Conservation (phyloP, 2,888 invertebrate genomes). For the Lamproptera curius region DNA sequence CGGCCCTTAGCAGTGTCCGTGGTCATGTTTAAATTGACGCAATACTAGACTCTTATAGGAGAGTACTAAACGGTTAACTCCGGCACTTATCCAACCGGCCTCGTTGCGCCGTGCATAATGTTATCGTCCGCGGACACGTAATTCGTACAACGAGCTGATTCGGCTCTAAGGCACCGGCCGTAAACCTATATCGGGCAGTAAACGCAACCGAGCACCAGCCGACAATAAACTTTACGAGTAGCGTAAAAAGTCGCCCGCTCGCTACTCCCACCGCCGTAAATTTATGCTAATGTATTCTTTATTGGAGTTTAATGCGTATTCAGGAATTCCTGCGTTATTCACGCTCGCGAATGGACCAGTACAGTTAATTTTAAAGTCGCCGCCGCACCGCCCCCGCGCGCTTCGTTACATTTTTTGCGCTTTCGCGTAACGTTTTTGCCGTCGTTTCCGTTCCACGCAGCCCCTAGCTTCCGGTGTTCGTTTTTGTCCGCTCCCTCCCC, state of each 20-base stretch:
- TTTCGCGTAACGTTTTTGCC: constrained; percentile 42
- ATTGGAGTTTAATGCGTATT: constrained; percentile 78
- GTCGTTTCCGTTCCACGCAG: constrained; percentile 46
- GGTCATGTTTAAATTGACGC: too few species aligned
- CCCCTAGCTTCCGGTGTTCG: constrained; percentile 47
- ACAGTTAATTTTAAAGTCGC: constrained; percentile 77
- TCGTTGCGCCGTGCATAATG: constrained; percentile 22
- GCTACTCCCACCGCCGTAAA: constrained; percentile 76
- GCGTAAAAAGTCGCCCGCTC: constrained; percentile 77
- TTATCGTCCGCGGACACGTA: constrained; percentile 34
- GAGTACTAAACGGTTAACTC: too few species aligned
- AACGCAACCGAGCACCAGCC: constrained; percentile 78
- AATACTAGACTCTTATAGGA: too few species aligned
- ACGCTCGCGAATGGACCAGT: constrained; percentile 77
- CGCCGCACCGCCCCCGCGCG: constrained; percentile 56
- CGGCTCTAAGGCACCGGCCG: constrained; percentile 75
- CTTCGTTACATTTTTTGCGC: constrained; percentile 63
- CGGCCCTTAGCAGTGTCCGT: too few species aligned
- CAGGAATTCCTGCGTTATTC: constrained; percentile 77
- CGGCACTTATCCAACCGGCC: too few species aligned
- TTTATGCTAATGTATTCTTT: constrained; percentile 79
- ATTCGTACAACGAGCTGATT: constrained; percentile 62
- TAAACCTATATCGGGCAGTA: constrained; percentile 76
- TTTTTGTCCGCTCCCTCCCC: constrained; percentile 43
- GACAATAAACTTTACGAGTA: constrained; percentile 78